Evolutionary conservation across 30 jellyfish, hydroid and myxozoan species (phyloP).

Genomic region (Turritopsis rubra): DNA sequence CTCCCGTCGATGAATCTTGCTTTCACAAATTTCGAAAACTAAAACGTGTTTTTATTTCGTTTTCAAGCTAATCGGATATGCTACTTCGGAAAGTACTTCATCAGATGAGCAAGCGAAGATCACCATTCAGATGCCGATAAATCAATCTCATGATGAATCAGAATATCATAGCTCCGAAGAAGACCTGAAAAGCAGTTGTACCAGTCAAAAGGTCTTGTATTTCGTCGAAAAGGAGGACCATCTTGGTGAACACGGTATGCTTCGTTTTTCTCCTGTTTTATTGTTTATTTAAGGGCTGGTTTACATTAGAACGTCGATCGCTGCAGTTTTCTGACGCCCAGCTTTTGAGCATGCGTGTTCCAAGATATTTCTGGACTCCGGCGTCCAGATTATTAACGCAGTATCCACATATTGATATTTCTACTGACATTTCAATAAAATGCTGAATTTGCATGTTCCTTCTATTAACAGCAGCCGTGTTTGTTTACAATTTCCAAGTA

Average conservation of each 20-base stretch:
- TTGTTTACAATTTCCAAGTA: too few species aligned
- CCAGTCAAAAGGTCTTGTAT: neutral
- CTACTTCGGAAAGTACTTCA: neutral
- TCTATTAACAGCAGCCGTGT: too few species aligned
- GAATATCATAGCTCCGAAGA: neutral
- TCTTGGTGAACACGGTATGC: neutral
- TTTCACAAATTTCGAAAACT: neutral
- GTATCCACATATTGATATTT: too few species aligned
- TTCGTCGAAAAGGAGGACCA: neutral
- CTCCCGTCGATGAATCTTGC: too few species aligned
- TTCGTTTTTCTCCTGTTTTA: neutral
- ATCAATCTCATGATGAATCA: neutral
- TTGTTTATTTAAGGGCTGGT: neutral
- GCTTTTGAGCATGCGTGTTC: too few species aligned
- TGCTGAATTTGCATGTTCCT: too few species aligned
- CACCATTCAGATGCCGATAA: neutral
- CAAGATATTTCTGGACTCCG: too few species aligned
- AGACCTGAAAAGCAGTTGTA: neutral
- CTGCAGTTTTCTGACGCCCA: too few species aligned
- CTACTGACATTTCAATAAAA: too few species aligned
- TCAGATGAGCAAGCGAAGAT: neutral
- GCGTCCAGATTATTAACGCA: too few species aligned
- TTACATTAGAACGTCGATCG: too few species aligned
- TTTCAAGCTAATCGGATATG: neutral
- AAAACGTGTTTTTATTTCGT: too few species aligned